Evolutionary conservation across 2,113 vertebrate genomes (phyloP).

Genomic region (Gadus macrocephalus): DNA sequence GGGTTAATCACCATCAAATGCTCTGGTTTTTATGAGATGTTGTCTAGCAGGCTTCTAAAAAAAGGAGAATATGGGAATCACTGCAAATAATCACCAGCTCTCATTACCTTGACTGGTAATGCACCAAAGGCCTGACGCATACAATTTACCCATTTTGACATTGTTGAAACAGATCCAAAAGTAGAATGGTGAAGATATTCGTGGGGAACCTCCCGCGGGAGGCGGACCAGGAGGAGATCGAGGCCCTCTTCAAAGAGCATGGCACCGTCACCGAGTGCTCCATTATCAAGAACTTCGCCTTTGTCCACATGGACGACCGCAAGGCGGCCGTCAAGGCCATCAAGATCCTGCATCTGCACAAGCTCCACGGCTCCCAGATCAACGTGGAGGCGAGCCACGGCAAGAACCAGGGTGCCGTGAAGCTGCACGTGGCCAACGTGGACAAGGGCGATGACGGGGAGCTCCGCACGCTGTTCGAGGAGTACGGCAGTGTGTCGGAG

Average conservation of each 20-base stretch:
- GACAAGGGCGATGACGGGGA: conserved; percentile 72
- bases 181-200: conserved; percentile 78
- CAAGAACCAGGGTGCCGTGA: conserved; percentile 73
- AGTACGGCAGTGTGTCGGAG: conserved; percentile 74
- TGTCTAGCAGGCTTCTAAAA: too few relatives aligned
- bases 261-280: conserved; percentile 75
- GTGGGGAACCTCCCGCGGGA: conserved; percentile 75
- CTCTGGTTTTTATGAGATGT: too few relatives aligned
- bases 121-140: too few relatives aligned
- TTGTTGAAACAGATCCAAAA: conserved; percentile 18
- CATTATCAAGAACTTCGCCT: conserved; percentile 79
- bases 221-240: conserved; percentile 71
- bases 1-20: too few relatives aligned
- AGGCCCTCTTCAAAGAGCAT: conserved; percentile 68
- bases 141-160: not conserved
- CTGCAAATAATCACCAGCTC: too few relatives aligned
- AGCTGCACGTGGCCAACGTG: conserved; percentile 76
- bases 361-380: conserved; percentile 72
- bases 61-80: too few relatives aligned
- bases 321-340: conserved; percentile 77
- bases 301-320: conserved; percentile 79
- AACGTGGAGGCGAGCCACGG: conserved; percentile 77
- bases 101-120: too few relatives aligned
- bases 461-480: conserved; percentile 74
- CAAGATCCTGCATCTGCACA: conserved; percentile 70